Percentiles rank a stretch among this genome's conserved stretches.
These are phyloP conservation scores for Tetramorium simillimum DNA, from an alignment of 1,140 invertebrate species.

Conservation along the genomic window DNA sequence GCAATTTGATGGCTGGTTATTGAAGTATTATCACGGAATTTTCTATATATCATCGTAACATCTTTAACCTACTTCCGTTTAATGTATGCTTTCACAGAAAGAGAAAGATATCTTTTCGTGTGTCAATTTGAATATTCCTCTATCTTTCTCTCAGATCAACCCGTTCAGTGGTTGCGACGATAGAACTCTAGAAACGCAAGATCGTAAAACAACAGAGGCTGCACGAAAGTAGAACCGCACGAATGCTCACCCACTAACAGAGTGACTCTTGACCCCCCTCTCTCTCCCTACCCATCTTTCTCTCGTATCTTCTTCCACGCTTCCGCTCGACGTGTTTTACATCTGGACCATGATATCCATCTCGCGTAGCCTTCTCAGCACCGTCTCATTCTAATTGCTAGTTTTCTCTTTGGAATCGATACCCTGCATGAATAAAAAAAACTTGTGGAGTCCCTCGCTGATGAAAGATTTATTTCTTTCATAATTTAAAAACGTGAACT, in stretches of 20 bases:
- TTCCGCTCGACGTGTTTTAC: neutral
- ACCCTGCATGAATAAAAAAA: slow-evolving; percentile 1
- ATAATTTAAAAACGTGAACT: neutral
- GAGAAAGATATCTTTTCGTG: neutral
- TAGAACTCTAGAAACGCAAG: neutral
- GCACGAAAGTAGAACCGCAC: slow-evolving; percentile 73
- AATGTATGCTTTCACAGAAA: neutral
- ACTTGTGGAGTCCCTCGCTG: neutral
- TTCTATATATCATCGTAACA: neutral
- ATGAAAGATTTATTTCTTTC: neutral
- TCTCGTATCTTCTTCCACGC: slow-evolving; percentile 17
- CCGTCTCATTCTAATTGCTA: slow-evolving; percentile 63
- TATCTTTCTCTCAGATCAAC: neutral
- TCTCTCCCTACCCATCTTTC: slow-evolving; percentile 17
- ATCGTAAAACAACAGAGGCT: slow-evolving; percentile 14
- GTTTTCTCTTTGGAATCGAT: slow-evolving; percentile 63
- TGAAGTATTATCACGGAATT: neutral
- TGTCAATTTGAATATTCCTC: neutral
- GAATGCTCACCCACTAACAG: slow-evolving; percentile 77
- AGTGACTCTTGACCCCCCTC: slow-evolving; percentile 74
- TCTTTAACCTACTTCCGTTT: neutral
- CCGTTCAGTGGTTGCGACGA: neutral
- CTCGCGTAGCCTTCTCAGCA: slow-evolving; percentile 31
- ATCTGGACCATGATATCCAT: slow-evolving; percentile 13
- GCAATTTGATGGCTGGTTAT: neutral